A percentile compares a stretch with the other conserved stretches of the same genome.
These are phyloP conservation scores for Anniella stebbinsi DNA, from an alignment of 2,797 vertebrate species.

Conservation along the genomic window DNA sequence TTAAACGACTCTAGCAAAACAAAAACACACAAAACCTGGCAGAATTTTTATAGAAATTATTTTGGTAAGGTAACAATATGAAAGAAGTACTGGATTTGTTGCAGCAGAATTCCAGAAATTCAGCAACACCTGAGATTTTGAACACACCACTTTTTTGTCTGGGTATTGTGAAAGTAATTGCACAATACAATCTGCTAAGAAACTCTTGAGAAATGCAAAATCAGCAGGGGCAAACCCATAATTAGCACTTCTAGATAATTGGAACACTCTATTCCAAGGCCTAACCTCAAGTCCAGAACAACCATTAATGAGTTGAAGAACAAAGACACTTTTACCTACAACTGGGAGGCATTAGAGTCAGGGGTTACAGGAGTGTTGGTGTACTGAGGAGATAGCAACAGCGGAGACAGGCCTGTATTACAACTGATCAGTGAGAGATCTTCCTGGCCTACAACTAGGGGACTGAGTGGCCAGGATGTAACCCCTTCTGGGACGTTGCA, in stretches of 20 bases:
- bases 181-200: background rate
- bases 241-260: background rate
- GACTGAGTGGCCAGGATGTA: too few relatives aligned
- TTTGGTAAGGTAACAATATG: too few relatives aligned
- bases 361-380: too few relatives aligned
- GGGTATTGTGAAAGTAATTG: background rate
- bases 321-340: background rate
- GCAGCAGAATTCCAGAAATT: background rate
- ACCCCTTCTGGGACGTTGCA: too few relatives aligned
- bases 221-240: background rate
- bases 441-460: too few relatives aligned
- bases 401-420: too few relatives aligned
- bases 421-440: too few relatives aligned
- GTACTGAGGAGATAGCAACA: too few relatives aligned
- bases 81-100: background rate
- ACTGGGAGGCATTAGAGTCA: too few relatives aligned
- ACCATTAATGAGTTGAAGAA: background rate
- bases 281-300: background rate
- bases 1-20: background rate
- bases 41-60: background rate
- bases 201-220: background rate
- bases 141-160: background rate
- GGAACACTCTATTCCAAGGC: background rate
- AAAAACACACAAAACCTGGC: background rate
- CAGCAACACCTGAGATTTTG: background rate